Base-by-base conservation (phyloP, 2,888 invertebrate genomes). In the Hirtodrosophila confusa region DNA sequence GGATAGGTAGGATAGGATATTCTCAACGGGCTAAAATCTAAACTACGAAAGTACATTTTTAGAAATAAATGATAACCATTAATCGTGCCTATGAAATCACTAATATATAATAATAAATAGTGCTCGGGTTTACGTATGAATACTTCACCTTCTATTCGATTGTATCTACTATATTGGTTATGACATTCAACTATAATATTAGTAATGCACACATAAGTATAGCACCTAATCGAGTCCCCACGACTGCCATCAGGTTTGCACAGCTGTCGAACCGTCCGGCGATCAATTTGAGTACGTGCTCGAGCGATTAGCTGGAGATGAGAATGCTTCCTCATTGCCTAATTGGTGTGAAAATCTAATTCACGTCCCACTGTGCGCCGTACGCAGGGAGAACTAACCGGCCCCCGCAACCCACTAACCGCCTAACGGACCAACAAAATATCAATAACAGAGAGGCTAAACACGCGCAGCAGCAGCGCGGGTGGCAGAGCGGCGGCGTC, bases 301-400 rank as follows among this genome's bases (percentile, higher is more conserved):
- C 33, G 9, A 44, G 48, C 63, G 71, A 78, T 86, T 86, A 86
- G 78, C 61, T 63, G 58, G 50, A 44, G 41, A 51, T 47, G 53
- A 51, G 67, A 80, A 57, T 49, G 69, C 74, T 85, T 83, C 87
- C 82, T 85, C 76, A 80, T 87, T 87, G 78, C 73, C 79, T 76
- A 85, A 82, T 78, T 87, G 79, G 70, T 82, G 80, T 82, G 76
- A 87, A 87, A 76, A 76, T 63, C 54, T 53, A 66, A 69, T 61
- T 60, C 68, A 60, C 57, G 51, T 49, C 41, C 73, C 76, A 86
- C 85, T 80, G 87, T 78, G 75, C 85, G 65, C 65, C 9, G 9
- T 9, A 8, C 9, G 24, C 33, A 57, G 50, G 11, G 56, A 60
- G 77, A 67, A 51, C 6, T 36, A 11, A 17, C 43, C 63, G n/a